Evolutionary conservation across 2,888 invertebrate genomes (phyloP).

Genomic region (Drosophila koepferae): DNA sequence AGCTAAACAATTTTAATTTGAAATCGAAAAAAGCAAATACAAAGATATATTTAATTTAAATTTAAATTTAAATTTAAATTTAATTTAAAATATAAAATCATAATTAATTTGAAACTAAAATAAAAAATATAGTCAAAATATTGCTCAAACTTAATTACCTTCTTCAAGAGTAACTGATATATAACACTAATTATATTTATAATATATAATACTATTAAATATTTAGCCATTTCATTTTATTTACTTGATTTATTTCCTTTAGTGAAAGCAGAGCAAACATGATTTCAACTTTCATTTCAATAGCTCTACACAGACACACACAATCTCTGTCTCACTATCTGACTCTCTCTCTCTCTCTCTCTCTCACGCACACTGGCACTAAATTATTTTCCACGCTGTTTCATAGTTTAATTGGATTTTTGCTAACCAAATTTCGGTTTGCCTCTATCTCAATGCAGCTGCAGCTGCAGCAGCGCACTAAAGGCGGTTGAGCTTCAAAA

Average conservation of each 20-base stretch:
- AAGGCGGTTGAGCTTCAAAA: slow-evolving; percentile 20
- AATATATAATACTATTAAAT: too few species aligned
- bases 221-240: not conserved
- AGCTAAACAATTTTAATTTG: not conserved
- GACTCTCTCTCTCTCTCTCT: not conserved
- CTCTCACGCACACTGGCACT: not conserved
- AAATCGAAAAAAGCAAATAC: too few species aligned
- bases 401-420: slow-evolving; percentile 57
- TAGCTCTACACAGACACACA: not conserved
- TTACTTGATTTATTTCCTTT: slow-evolving; percentile 2
- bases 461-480: not conserved
- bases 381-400: slow-evolving; percentile 49
- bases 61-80: too few species aligned
- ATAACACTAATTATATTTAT: too few species aligned
- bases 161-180: too few species aligned
- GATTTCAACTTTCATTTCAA: slow-evolving; percentile 2
- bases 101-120: too few species aligned
- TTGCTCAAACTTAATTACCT: too few species aligned
- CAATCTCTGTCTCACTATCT: not conserved
- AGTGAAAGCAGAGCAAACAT: not conserved
- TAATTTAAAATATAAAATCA: too few species aligned
- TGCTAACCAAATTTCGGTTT: slow-evolving; percentile 42
- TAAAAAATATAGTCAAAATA: too few species aligned
- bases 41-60: too few species aligned
- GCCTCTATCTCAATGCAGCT: slow-evolving; percentile 29